A percentile compares a stretch with the other conserved stretches of the same genome.
These are phyloP conservation scores for Macquaria ambigua DNA, from an alignment of 2,113 vertebrate species.

Conservation along the genomic window DNA sequence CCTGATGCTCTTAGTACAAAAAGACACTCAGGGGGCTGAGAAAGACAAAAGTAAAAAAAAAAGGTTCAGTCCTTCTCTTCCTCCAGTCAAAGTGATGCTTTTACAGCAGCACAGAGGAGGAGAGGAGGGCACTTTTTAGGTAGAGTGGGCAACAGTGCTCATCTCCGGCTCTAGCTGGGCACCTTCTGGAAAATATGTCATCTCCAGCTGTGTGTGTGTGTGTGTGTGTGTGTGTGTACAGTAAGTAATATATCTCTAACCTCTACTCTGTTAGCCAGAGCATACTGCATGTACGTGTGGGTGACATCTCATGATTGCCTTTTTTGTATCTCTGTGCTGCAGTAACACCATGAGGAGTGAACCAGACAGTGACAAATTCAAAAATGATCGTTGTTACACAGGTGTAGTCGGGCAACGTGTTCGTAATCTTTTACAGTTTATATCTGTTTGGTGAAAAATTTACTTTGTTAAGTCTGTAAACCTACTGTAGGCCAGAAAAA, in stretches of 20 bases:
- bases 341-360: not conserved
- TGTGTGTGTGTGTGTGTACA: not conserved
- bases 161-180: not conserved
- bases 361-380: not conserved
- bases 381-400: not conserved
- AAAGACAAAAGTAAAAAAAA: not conserved
- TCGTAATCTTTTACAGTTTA: not conserved
- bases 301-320: not conserved
- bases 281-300: constrained; percentile 14
- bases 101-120: constrained; percentile 16
- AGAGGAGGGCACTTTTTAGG: not conserved
- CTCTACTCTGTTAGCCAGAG: not conserved
- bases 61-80: not conserved
- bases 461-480: not conserved
- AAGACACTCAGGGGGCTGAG: not conserved
- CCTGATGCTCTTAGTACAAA: constrained; percentile 6
- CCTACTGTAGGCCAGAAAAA: not conserved
- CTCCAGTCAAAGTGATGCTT: constrained; percentile 32
- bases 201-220: not conserved
- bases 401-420: not conserved
- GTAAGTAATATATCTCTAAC: not conserved
- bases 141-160: constrained; percentile 7
- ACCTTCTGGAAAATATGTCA: constrained; percentile 26
- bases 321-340: not conserved
- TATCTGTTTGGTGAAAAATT: not conserved